These are phyloP conservation scores for Boulengeromyrus knoepffleri DNA, from an alignment of 2,113 vertebrate genomes.

Conservation along the genomic window DNA sequence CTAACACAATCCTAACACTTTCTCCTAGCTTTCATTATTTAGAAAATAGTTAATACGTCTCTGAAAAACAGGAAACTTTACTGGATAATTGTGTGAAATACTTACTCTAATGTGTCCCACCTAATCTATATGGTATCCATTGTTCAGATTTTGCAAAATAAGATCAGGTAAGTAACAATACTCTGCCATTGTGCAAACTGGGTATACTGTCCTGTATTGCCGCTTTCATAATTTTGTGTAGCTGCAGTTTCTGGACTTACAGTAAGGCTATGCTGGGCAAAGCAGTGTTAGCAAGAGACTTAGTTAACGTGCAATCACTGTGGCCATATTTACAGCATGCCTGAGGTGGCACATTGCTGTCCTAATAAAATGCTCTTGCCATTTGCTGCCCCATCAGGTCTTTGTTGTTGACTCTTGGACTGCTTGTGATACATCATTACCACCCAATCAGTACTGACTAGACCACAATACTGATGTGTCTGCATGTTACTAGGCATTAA, in stretches of 20 bases:
- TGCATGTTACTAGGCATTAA: background rate
- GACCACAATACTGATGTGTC: background rate
- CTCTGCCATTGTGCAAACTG: background rate
- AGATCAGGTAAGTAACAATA: background rate
- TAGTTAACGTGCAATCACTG: background rate
- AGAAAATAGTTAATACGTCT: background rate
- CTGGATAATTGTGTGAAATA: background rate
- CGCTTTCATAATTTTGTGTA: background rate
- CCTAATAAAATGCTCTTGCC: background rate
- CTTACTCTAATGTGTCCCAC: background rate
- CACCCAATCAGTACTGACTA: background rate
- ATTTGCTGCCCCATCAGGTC: background rate
- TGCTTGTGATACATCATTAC: background rate
- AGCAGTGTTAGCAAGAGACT: background rate
- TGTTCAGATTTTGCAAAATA: background rate
- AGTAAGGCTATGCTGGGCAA: background rate
- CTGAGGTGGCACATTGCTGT: background rate
- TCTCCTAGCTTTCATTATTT: background rate
- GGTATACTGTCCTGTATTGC: background rate
- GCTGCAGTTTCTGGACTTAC: background rate
- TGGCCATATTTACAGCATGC: background rate
- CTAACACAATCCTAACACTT: background rate
- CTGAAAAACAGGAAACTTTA: background rate
- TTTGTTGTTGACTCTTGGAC: background rate
- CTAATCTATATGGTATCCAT: background rate